phyloP scores from a whole-genome alignment of 2,797 vertebrate species.

The Chanos chanos region DNA sequence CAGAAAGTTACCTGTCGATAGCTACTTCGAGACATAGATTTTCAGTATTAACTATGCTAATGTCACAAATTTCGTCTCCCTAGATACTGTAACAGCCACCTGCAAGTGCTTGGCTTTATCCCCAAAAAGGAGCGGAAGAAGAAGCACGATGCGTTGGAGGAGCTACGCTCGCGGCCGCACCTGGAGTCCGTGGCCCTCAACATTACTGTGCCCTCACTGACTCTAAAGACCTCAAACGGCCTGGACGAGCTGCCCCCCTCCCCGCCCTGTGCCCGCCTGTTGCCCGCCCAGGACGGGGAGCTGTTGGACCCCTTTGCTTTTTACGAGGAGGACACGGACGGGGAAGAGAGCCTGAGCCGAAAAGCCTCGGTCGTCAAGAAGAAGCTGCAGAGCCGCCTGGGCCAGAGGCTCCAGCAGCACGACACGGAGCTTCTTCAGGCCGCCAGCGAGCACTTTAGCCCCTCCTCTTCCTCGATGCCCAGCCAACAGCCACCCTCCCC shows the following conservation, averaged over 20 bases:
- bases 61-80: slow-evolving; percentile 42
- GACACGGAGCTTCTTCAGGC: slow-evolving; percentile 77
- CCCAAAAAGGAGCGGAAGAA: slow-evolving; percentile 99
- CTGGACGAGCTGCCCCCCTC: slow-evolving; percentile 90
- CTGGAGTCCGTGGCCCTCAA: slow-evolving; percentile 96
- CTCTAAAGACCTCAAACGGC: slow-evolving; percentile 92
- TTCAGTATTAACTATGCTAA: too few species aligned
- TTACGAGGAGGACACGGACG: slow-evolving; percentile 81
- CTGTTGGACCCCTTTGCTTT: slow-evolving; percentile 96
- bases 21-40: too few species aligned
- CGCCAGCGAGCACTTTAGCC: slow-evolving; percentile 93
- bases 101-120: slow-evolving; percentile 98
- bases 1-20: too few species aligned
- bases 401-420: slow-evolving; percentile 82
- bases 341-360: slow-evolving; percentile 83
- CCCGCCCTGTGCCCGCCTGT: slow-evolving; percentile 84
- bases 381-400: slow-evolving; percentile 89
- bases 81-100: slow-evolving; percentile 99
- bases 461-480: slow-evolving; percentile 76
- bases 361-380: slow-evolving; percentile 86
- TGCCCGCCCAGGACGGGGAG: slow-evolving; percentile 85
- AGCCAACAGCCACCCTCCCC: slow-evolving; percentile 68
- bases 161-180: slow-evolving; percentile 86
- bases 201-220: slow-evolving; percentile 91
- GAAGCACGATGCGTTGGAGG: slow-evolving; percentile 94